phyloP scores from a whole-genome alignment of 2,888 invertebrate species.

The Petrolisthes manimaculis region DNA sequence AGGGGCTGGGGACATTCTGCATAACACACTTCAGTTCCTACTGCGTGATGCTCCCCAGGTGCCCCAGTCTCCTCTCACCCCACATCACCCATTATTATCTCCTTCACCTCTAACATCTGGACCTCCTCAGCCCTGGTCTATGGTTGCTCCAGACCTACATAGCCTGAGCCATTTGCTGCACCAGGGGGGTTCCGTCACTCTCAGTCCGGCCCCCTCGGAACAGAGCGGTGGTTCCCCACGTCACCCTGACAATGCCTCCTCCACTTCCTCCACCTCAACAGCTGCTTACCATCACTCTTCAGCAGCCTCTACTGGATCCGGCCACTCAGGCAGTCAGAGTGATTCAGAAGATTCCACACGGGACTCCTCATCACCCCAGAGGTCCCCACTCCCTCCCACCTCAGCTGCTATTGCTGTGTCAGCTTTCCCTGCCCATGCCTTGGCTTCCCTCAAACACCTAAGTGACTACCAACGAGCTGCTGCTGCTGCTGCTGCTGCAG shows the following conservation, averaged over 20 bases:
- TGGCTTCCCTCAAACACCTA: slow-evolving; percentile 63
- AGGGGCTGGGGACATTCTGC: slow-evolving; percentile 92
- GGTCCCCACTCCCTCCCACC: slow-evolving; percentile 65
- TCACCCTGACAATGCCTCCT: slow-evolving; percentile 64
- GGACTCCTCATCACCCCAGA: slow-evolving; percentile 62
- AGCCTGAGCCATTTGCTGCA: slow-evolving; percentile 84
- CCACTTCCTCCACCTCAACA: slow-evolving; percentile 63
- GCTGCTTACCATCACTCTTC: slow-evolving; percentile 74
- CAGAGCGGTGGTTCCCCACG: slow-evolving; percentile 67
- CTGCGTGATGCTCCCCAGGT: slow-evolving; percentile 71
- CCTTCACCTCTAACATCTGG: slow-evolving; percentile 63
- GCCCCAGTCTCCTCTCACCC: slow-evolving; percentile 64
- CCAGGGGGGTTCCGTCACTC: slow-evolving; percentile 82
- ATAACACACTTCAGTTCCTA: slow-evolving; percentile 90
- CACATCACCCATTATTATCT: slow-evolving; percentile 65
- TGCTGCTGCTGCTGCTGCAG: slow-evolving; percentile 64
- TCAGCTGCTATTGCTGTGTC: slow-evolving; percentile 63
- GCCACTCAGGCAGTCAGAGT: slow-evolving; percentile 65
- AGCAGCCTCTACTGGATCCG: slow-evolving; percentile 76
- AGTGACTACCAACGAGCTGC: slow-evolving; percentile 63
- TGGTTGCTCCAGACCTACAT: slow-evolving; percentile 83
- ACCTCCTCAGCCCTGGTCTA: slow-evolving; percentile 67
- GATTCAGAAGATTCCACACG: slow-evolving; percentile 66
- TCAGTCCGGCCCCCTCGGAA: slow-evolving; percentile 88
- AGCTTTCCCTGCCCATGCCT: slow-evolving; percentile 65